Evolutionary conservation across 2,888 invertebrate genomes (phyloP), one percentile per base, ranked within the genome.

Genomic region (Laspeyria flexula): DNA sequence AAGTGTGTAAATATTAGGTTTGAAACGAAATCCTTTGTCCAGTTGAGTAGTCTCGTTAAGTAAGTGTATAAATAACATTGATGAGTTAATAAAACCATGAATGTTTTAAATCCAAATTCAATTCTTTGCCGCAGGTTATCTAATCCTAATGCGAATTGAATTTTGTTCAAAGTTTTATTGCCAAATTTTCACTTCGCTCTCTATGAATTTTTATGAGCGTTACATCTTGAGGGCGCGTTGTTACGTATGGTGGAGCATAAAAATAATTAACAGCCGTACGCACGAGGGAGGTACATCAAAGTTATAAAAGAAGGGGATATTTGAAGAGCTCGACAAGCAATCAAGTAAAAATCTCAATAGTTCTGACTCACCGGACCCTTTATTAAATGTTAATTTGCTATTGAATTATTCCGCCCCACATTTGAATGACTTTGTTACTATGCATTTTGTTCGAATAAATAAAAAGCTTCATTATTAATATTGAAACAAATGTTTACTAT

Each of bases 291-390:
- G 85, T 83, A 88, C 88, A 90, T 90, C 89, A 90, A 90, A 90
- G 88, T 88, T 83, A 76, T 88, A 86, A 83, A 79, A 79, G 85
- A 84, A 79, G 89, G 89, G 91, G 85, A 87, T 87, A 81, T 88
- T 86, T 89, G 85, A 88, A 92, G 90, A 86, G 88, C 86, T 88
- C 85, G 73, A 86, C 90, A 90, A 92, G 90, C 91, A 91, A 91
- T 90, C 89, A 90, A 90, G 89, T 84, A 90, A 91, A 89, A 90
- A 90, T 90, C 88, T 90, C 85, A 90, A 91, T 90, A 91, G 90
- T 90, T 90, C 84, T 85, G 85, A 86, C 85, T 85, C 86, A 85
- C 77, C 77, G 79, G 87, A 83, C 86, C 90, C 90, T 85, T 88
- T 91, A 90, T 91, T 90, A 88, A 87, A 91, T 89, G 89, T 90